Evolutionary conservation across 1,140 invertebrate species (phyloP).

Genomic region (Diorhabda elongata): DNA sequence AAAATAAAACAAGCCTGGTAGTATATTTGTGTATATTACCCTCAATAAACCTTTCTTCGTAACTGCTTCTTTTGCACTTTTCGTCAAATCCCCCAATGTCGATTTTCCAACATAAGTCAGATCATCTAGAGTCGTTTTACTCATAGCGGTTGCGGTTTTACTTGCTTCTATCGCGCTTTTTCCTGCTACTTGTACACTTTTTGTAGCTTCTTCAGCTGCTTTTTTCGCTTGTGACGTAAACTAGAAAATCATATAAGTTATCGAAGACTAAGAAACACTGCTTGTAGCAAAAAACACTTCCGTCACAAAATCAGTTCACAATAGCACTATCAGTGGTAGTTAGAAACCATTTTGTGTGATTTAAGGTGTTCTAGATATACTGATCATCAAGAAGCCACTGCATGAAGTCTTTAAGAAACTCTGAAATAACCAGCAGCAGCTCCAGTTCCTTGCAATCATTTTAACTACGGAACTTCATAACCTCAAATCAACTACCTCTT

Average conservation of each 20-base stretch:
- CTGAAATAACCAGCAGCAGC: too few relatives aligned
- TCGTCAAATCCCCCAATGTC: slow-evolving; percentile 83
- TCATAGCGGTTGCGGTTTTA: slow-evolving; percentile 79
- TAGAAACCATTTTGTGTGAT: too few relatives aligned
- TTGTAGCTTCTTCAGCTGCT: slow-evolving; percentile 79
- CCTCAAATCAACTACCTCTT: too few relatives aligned
- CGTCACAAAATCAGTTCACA: too few relatives aligned
- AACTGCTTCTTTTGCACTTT: slow-evolving; percentile 82
- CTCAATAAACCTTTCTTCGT: slow-evolving; percentile 81
- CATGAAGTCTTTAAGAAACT: too few relatives aligned
- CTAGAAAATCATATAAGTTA: slow-evolving; percentile 46
- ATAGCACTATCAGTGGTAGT: too few relatives aligned
- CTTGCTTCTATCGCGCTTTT: slow-evolving; percentile 82
- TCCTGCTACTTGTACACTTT: slow-evolving; percentile 74
- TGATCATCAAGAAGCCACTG: too few relatives aligned
- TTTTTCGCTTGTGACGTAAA: slow-evolving; percentile 84
- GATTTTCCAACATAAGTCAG: slow-evolving; percentile 82
- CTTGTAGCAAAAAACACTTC: too few relatives aligned
- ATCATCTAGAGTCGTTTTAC: slow-evolving; percentile 83
- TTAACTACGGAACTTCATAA: too few relatives aligned
- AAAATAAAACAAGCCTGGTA: background rate
- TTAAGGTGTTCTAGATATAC: too few relatives aligned
- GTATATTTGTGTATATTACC: slow-evolving; percentile 47
- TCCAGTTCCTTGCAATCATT: too few relatives aligned
- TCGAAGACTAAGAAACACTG: too few relatives aligned